Base-by-base conservation (phyloP, 2,113 vertebrate genomes). In the Laticauda colubrina region DNA sequence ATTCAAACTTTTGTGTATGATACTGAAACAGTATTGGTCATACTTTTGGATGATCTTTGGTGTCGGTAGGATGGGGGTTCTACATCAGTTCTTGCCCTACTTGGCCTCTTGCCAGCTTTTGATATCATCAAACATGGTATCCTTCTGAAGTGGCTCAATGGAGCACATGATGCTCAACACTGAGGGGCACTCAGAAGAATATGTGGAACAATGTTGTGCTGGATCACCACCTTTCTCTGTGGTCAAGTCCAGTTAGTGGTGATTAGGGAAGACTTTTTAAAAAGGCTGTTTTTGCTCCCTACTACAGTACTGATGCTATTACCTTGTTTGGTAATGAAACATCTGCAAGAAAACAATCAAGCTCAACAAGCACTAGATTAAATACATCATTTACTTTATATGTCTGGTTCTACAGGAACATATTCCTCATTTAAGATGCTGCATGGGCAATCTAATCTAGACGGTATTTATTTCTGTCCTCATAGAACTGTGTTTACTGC, bases 401-500 rank as follows among this genome's bases (percentile, higher is more conserved):
- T 5, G 59, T 91, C 4, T 51, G 64, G 20, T 14, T 23, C 3
- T n/a, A 87, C 26, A 51, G 43, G 43, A 59, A 4, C 81, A 34
- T 34, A 45, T 24, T 88, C n/a, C 9, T 64, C 54, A 15, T 88
- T 26, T 53, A 93, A 85, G 45, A 43, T n/a, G 55, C 45, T 43
- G 21, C 12, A 61, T 14, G 23, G 54, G 7, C 11, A 39, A 56
- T 20, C 87, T 89, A 39, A 89, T 53, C 11, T 39, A 39, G n/a
- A 54, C 6, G 39, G 57, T 51, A 90, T 93, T 92, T 86, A 55
- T 39, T 92, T 23, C 92, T 24, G 64, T 91, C 48, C 61, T 4
- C 85, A 1, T 96, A 99, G 99, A 97, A 99, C 99, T 0, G 99
- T 99, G 85, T 99, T 99, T 95, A 99, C 98, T 1, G 98, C 98